Evolutionary conservation across 2,797 vertebrate species (phyloP).

Genomic region (Orientallactaga sibirica): DNA sequence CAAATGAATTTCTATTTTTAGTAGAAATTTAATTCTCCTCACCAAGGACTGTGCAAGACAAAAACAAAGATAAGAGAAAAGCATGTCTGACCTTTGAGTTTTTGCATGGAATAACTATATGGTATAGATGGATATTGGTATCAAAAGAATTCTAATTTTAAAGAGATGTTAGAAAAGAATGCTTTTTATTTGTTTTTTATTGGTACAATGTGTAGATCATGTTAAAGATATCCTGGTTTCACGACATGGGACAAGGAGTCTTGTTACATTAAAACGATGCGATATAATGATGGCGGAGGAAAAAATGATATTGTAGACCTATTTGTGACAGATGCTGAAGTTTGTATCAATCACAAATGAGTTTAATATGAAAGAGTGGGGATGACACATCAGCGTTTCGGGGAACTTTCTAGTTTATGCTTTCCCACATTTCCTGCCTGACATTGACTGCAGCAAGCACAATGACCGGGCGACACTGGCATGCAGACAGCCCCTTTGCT

Average conservation of each 20-base stretch:
- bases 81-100: conserved; percentile 56
- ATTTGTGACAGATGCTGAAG: conserved; percentile 38
- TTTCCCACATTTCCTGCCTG: neutral
- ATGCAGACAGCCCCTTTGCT: neutral
- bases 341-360: neutral
- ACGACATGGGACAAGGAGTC: neutral
- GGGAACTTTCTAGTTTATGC: neutral
- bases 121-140: neutral
- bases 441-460: neutral
- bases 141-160: conserved; percentile 63
- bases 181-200: conserved; percentile 9
- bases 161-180: conserved; percentile 36
- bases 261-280: neutral
- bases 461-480: neutral
- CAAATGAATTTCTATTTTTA: conserved; percentile 79
- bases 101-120: conserved; percentile 36
- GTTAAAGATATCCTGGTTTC: conserved; percentile 39
- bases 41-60: conserved; percentile 66
- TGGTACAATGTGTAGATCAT: conserved; percentile 37
- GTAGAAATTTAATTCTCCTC: conserved; percentile 73
- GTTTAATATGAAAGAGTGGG: neutral
- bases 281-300: neutral
- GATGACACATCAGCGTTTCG: neutral
- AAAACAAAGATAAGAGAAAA: conserved; percentile 74
- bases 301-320: conserved; percentile 33